Conservation (phyloP, 2,888 invertebrate species). For the Galerucella calmariensis region DNA sequence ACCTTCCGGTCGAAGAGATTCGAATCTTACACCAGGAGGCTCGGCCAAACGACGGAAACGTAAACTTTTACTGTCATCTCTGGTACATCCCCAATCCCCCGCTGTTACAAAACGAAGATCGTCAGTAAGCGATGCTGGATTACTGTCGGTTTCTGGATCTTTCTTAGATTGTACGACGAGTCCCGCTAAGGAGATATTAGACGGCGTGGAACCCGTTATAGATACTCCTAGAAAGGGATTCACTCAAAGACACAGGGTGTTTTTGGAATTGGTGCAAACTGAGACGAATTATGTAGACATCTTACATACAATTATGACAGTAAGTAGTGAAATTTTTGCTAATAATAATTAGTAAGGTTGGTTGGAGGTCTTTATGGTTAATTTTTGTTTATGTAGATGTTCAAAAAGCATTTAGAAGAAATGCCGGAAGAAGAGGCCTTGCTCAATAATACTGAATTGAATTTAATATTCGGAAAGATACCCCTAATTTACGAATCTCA, state of each 20-base stretch:
- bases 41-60: constrained; percentile 78
- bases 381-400: constrained; percentile 74
- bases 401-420: constrained; percentile 92
- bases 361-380: constrained; percentile 36
- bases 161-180: constrained; percentile 90
- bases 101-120: constrained; percentile 83
- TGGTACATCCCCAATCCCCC: constrained; percentile 66
- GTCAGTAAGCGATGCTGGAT: constrained; percentile 86
- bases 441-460: constrained; percentile 90
- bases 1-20: constrained; percentile 69
- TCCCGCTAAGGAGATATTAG: constrained; percentile 71
- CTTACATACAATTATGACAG: constrained; percentile 91
- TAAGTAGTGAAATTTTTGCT: constrained; percentile 62
- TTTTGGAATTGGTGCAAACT: constrained; percentile 93
- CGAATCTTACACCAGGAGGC: constrained; percentile 66
- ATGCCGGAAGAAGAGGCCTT: constrained; percentile 84
- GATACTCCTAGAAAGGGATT: constrained; percentile 76
- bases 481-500: constrained; percentile 95
- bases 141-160: constrained; percentile 86
- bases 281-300: constrained; percentile 98
- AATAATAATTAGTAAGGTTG: neutral
- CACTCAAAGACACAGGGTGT: constrained; percentile 84
- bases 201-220: constrained; percentile 63
- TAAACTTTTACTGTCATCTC: constrained; percentile 73
- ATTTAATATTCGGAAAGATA: constrained; percentile 95